Evolutionary conservation across 1,140 invertebrate species (phyloP).

Genomic region (Drosophila erecta): DNA sequence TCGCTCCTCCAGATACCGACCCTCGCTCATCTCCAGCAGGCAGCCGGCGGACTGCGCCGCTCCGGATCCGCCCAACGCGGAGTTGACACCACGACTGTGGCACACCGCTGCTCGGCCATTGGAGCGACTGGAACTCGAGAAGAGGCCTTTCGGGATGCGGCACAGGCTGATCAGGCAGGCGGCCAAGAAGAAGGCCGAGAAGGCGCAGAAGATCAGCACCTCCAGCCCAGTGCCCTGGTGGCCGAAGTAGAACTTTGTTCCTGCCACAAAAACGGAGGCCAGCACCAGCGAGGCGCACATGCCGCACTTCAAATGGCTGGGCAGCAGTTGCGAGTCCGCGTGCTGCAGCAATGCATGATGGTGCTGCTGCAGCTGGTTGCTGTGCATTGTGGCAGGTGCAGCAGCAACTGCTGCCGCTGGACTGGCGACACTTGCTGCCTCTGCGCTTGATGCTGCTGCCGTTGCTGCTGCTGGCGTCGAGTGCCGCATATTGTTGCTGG

Average conservation of each 20-base stretch:
- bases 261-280: conserved; percentile 88
- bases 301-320: conserved; percentile 87
- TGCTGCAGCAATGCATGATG: conserved; percentile 64
- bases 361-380: conserved; percentile 67
- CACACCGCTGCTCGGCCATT: conserved; percentile 55
- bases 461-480: conserved; percentile 14
- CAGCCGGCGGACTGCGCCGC: conserved; percentile 31
- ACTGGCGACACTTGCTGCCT: neutral
- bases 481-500: conserved; percentile 66
- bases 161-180: conserved; percentile 87
- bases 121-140: conserved; percentile 43
- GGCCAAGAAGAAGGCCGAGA: conserved; percentile 87
- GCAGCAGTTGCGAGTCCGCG: conserved; percentile 83
- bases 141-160: conserved; percentile 77
- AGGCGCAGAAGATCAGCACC: conserved; percentile 88
- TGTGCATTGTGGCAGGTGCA: conserved; percentile 26
- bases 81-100: conserved; percentile 46
- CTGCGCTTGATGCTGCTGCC: conserved; percentile 1
- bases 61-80: conserved; percentile 4
- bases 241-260: conserved; percentile 89
- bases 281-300: conserved; percentile 89
- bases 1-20: conserved; percentile 59
- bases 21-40: conserved; percentile 57
- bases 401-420: conserved; percentile 19
- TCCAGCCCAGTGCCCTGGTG: conserved; percentile 88